These are phyloP conservation scores for Paedocypris micromegethes DNA, from an alignment of 2,797 vertebrate species.

Conservation along the genomic window DNA sequence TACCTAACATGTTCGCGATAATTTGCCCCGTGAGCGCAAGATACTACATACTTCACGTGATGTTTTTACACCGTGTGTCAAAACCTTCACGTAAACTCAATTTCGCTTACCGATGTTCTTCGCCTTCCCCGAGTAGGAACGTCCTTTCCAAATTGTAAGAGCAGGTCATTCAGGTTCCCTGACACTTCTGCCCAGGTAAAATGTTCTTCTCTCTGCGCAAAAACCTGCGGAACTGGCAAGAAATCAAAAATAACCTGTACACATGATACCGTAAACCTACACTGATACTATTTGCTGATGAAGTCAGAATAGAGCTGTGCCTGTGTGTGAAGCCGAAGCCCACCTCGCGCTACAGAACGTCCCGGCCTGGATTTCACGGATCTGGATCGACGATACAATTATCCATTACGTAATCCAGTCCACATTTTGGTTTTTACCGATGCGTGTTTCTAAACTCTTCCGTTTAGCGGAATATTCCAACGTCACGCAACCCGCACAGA, in stretches of 20 bases:
- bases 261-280: slow-evolving; percentile 30
- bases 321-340: slow-evolving; percentile 19
- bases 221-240: slow-evolving; percentile 28
- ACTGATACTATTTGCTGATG: slow-evolving; percentile 43
- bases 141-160: not conserved
- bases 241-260: slow-evolving; percentile 43
- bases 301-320: slow-evolving; percentile 39
- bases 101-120: slow-evolving; percentile 13
- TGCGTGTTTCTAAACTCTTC: slow-evolving; percentile 11
- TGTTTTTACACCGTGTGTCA: no score
- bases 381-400: slow-evolving; percentile 6
- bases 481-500: slow-evolving; percentile 9
- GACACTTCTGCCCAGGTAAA: slow-evolving; percentile 2
- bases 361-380: slow-evolving; percentile 23
- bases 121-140: not conserved
- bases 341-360: slow-evolving; percentile 16
- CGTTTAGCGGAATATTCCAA: slow-evolving; percentile 40
- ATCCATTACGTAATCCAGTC: slow-evolving; percentile 25
- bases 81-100: not conserved
- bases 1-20: no score
- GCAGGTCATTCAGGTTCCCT: slow-evolving; percentile 4
- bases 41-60: no score
- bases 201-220: not conserved
- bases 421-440: slow-evolving; percentile 25
- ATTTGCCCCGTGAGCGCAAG: no score